Evolutionary conservation across 2,888 invertebrate species (phyloP).

Genomic region (Diploptera punctata): DNA sequence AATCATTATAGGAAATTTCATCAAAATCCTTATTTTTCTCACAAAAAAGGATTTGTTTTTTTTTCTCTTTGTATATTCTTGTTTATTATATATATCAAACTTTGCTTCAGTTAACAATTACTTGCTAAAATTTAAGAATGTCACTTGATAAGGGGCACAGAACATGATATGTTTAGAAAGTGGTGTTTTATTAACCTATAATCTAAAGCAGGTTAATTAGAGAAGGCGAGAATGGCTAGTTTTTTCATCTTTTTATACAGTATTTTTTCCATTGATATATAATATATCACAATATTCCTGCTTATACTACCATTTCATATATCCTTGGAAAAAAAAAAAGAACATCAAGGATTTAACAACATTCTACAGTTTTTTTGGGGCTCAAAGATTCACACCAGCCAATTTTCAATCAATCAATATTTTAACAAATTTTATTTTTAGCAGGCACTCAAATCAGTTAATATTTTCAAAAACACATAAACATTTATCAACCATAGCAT

Average conservation of each 20-base stretch:
- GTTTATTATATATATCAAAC: constrained; percentile 59
- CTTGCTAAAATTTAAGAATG: constrained; percentile 59
- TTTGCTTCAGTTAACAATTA: constrained; percentile 49
- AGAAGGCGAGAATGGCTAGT: constrained; percentile 61
- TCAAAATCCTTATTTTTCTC: constrained; percentile 40
- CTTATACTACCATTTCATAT: constrained; percentile 33
- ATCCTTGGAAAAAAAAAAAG: constrained; percentile 18
- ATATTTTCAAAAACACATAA: not conserved
- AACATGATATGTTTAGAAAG: constrained; percentile 74
- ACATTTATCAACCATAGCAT: not conserved
- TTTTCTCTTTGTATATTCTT: constrained; percentile 57
- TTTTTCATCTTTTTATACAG: constrained; percentile 32
- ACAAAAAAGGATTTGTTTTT: constrained; percentile 40
- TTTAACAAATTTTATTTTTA: not conserved
- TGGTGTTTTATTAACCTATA: constrained; percentile 55
- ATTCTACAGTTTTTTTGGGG: constrained; percentile 37
- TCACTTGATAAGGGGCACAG: constrained; percentile 76
- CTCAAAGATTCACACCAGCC: constrained; percentile 28
- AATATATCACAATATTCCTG: constrained; percentile 43
- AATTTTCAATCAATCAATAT: not conserved
- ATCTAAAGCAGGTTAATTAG: constrained; percentile 55
- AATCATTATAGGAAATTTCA: constrained; percentile 42
- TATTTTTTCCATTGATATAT: constrained; percentile 36
- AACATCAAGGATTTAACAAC: constrained; percentile 34
- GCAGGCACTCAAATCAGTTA: constrained; percentile 26